These are phyloP conservation scores for Agapostemon virescens DNA, from an alignment of 2,888 invertebrate species.

Conservation along the genomic window DNA sequence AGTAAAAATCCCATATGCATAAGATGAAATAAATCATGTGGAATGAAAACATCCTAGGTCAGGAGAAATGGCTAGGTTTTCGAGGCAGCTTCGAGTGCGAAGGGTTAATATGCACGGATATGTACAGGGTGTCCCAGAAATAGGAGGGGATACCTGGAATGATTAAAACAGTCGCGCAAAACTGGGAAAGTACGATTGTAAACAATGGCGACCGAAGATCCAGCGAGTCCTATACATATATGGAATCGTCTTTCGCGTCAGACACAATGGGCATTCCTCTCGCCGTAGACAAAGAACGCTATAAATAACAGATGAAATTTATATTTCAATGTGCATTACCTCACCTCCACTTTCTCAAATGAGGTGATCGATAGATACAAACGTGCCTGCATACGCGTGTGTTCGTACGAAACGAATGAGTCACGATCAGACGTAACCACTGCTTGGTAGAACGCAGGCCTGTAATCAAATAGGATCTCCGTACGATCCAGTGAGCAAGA, in stretches of 20 bases:
- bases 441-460: conserved; percentile 58
- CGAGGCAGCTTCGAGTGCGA: too few relatives aligned
- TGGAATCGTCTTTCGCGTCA: background rate
- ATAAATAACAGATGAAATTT: conserved; percentile 54
- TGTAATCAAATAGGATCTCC: conserved; percentile 69
- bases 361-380: conserved; percentile 63
- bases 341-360: conserved; percentile 62
- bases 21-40: too few relatives aligned
- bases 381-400: conserved; percentile 35
- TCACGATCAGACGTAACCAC: conserved; percentile 69
- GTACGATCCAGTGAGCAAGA: conserved; percentile 65
- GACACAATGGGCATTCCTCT: conserved; percentile 7
- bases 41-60: too few relatives aligned
- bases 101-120: too few relatives aligned
- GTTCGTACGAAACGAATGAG: conserved; percentile 60
- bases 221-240: background rate
- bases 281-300: conserved; percentile 7
- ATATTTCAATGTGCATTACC: conserved; percentile 59
- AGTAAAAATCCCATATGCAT: too few relatives aligned
- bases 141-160: too few relatives aligned
- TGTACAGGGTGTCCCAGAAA: too few relatives aligned
- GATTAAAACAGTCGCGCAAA: background rate
- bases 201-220: background rate
- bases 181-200: background rate
- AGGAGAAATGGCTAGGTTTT: too few relatives aligned